Evolutionary conservation across 2,888 invertebrate species (phyloP).

Genomic region (Ophion slaviceki): DNA sequence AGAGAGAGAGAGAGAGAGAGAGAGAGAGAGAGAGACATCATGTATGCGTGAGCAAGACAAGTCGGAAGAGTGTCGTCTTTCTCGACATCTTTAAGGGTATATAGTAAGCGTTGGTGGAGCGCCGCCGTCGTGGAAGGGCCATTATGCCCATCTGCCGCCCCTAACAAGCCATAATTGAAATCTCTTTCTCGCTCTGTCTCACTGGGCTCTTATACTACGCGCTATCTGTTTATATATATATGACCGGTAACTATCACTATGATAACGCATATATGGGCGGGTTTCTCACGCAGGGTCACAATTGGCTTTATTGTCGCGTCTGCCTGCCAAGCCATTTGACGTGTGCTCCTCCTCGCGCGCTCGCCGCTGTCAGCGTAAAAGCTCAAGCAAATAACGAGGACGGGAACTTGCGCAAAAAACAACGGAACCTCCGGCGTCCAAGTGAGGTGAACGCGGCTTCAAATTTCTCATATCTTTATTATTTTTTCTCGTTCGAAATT

Average conservation of each 20-base stretch:
- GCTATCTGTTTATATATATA: constrained; percentile 18
- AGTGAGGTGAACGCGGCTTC: not conserved
- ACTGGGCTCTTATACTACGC: constrained; percentile 32
- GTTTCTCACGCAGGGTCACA: constrained; percentile 80
- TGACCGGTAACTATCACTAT: constrained; percentile 36
- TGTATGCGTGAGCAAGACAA: constrained; percentile 32
- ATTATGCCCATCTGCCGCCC: constrained; percentile 82
- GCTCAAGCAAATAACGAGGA: constrained; percentile 15
- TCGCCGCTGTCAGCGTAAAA: constrained; percentile 22
- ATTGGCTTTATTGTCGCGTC: constrained; percentile 80
- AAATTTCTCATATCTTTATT: not conserved
- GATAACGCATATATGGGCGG: constrained; percentile 67
- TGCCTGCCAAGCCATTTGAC: constrained; percentile 68
- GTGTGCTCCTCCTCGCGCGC: constrained; percentile 39
- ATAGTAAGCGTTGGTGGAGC: constrained; percentile 72
- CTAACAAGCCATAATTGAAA: constrained; percentile 83
- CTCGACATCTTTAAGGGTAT: constrained; percentile 59
- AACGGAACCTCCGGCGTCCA: constrained; percentile 14
- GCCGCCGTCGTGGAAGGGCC: constrained; percentile 67
- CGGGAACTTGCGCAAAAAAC: constrained; percentile 20
- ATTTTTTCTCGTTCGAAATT: not conserved
- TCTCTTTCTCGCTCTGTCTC: constrained; percentile 74
- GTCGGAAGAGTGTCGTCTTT: constrained; percentile 32
- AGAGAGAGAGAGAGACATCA: constrained; percentile 9
- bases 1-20: constrained; percentile 2